Conservation (phyloP, 35 echinoderm and acorn worm species). For the Chiridota heheva region DNA sequence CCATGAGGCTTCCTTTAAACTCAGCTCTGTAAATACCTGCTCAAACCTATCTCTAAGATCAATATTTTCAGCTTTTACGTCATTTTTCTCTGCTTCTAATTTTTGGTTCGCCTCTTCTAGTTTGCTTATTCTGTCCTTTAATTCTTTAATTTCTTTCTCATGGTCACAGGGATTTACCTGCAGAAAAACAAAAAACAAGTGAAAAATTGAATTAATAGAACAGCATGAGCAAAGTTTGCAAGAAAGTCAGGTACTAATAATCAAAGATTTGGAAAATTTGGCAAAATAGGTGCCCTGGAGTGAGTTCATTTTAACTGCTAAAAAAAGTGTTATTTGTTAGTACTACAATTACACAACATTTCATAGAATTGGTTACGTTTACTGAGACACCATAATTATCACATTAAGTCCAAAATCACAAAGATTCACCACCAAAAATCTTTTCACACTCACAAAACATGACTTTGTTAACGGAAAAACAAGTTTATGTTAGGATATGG, state of each 20-base stretch:
- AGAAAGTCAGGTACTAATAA: neutral
- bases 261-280: neutral
- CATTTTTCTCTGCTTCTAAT: conserved; percentile 24
- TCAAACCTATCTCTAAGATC: conserved; percentile 80
- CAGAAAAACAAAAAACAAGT: neutral
- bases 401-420: too few species aligned
- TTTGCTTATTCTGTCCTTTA: conserved; percentile 14
- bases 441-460: too few species aligned
- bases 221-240: too few species aligned
- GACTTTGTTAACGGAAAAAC: too few species aligned
- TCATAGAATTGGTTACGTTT: too few species aligned
- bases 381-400: too few species aligned
- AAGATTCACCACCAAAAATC: too few species aligned
- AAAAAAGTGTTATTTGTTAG: neutral
- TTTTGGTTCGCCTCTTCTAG: conserved; percentile 7
- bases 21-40: conserved; percentile 79
- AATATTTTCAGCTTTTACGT: conserved; percentile 58
- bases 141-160: conserved; percentile 53
- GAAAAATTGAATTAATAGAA: too few species aligned
- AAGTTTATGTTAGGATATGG: too few species aligned
- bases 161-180: conserved; percentile 46
- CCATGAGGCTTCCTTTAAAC: conserved; percentile 95
- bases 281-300: neutral
- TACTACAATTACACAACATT: too few species aligned
- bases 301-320: neutral